Evolutionary conservation across 2,113 vertebrate species (phyloP).

Genomic region (Uria aalge): DNA sequence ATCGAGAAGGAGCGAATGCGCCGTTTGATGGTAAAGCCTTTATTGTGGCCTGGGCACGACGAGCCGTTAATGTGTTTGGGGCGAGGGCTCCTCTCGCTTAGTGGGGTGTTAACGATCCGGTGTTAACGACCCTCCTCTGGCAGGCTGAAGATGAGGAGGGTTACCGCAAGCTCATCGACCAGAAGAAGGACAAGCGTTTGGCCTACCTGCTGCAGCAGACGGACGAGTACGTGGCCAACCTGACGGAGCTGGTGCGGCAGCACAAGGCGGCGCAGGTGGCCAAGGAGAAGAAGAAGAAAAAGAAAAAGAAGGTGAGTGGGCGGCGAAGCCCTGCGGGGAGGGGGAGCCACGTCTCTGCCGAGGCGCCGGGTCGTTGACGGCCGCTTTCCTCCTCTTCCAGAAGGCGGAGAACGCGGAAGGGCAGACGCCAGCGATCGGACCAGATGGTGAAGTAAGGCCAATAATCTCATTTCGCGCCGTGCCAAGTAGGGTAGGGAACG

Average conservation of each 20-base stretch:
- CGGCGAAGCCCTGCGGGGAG: too few relatives aligned
- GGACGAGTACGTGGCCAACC: constrained; percentile 95
- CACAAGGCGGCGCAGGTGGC: constrained; percentile 95
- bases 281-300: constrained; percentile 96
- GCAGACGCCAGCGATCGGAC: constrained; percentile 79
- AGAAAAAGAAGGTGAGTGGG: constrained; percentile 86
- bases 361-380: background rate
- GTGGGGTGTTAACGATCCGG: too few relatives aligned
- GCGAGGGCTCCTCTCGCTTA: accelerated
- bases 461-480: background rate
- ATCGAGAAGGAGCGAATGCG: constrained; percentile 98
- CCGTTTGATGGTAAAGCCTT: constrained; percentile 82
- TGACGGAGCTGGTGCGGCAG: constrained; percentile 93
- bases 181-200: constrained; percentile 98
- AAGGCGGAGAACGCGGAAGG: constrained; percentile 85
- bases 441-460: constrained; percentile 88
- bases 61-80: too few relatives aligned
- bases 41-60: too few relatives aligned
- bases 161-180: constrained; percentile 96
- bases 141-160: constrained; percentile 97
- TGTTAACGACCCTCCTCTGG: background rate
- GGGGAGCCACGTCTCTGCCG: accelerated
- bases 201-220: constrained; percentile 98
- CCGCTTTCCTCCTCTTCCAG: constrained; percentile 43
- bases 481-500: background rate